A percentile compares a stretch with the other conserved stretches of the same genome.
Evolutionary conservation across 2,888 invertebrate species (phyloP).

Genomic region (Emmelina monodactyla): DNA sequence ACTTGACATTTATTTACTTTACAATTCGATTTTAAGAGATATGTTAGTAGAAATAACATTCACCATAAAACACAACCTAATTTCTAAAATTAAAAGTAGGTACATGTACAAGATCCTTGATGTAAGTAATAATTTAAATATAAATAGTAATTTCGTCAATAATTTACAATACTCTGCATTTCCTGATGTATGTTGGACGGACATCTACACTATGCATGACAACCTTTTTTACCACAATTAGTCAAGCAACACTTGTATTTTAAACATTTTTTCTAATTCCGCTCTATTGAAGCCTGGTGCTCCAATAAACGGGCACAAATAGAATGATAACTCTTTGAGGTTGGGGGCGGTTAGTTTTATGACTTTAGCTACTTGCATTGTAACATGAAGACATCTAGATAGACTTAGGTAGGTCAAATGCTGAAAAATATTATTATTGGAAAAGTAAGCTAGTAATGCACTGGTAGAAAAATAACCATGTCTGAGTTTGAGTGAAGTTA

Average conservation of each 20-base stretch:
- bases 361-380: constrained; percentile 53
- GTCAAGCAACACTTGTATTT: constrained; percentile 57
- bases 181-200: constrained; percentile 39
- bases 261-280: constrained; percentile 56
- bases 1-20: too few relatives aligned
- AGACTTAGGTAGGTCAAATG: constrained; percentile 52
- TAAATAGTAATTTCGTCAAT: too few relatives aligned
- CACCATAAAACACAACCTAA: too few relatives aligned
- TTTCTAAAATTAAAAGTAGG: too few relatives aligned
- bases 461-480: constrained; percentile 61
- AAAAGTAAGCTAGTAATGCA: constrained; percentile 55
- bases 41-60: too few relatives aligned
- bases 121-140: too few relatives aligned
- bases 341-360: constrained; percentile 58
- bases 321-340: constrained; percentile 56
- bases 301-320: constrained; percentile 57
- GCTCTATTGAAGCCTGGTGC: constrained; percentile 49
- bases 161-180: too few relatives aligned
- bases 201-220: constrained; percentile 20
- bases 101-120: too few relatives aligned
- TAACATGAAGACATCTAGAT: constrained; percentile 55
- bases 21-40: too few relatives aligned
- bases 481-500: constrained; percentile 54
- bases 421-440: constrained; percentile 48
- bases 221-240: constrained; percentile 24